A percentile compares a stretch with the other conserved stretches of the same genome.
Conservation (phyloP, 2,888 invertebrate genomes). For the Dryadula phaetusa region DNA sequence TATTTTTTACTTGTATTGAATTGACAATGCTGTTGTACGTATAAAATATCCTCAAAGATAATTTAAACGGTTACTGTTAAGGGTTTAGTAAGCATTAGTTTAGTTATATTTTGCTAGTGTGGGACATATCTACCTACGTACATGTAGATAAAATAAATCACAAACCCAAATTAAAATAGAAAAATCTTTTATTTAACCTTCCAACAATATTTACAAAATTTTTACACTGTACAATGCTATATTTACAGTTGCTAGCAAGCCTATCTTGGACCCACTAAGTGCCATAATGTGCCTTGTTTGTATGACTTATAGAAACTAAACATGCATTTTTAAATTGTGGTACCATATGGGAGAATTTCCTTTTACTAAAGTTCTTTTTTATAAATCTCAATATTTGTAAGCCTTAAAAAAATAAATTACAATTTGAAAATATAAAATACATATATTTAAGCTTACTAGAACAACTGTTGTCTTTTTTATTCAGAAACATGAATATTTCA, state of each 20-base stretch:
- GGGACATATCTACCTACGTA: too few relatives aligned
- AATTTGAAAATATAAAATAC: not conserved
- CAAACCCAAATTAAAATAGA: conserved; percentile 43
- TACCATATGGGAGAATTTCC: not conserved
- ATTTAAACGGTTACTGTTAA: too few relatives aligned
- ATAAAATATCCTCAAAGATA: too few relatives aligned
- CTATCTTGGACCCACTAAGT: conserved; percentile 54
- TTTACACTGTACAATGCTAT: conserved; percentile 62
- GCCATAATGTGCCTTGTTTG: conserved; percentile 52
- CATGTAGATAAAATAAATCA: conserved; percentile 25
- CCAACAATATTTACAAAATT: conserved; percentile 76
- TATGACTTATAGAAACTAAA: conserved; percentile 35
- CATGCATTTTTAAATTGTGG: conserved; percentile 3
- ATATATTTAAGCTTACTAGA: not conserved
- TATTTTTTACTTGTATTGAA: too few relatives aligned
- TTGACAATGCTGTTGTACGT: too few relatives aligned
- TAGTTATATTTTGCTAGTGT: too few relatives aligned
- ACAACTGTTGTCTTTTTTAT: not conserved
- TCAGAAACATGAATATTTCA: not conserved
- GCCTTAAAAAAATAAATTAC: not conserved
- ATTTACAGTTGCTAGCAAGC: conserved; percentile 51
- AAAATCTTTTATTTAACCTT: conserved; percentile 74
- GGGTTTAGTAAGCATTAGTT: too few relatives aligned
- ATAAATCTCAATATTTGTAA: too few relatives aligned
- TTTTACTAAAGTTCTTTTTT: too few relatives aligned